Conservation (phyloP, 2,888 invertebrate genomes). For the Busseola fusca region DNA sequence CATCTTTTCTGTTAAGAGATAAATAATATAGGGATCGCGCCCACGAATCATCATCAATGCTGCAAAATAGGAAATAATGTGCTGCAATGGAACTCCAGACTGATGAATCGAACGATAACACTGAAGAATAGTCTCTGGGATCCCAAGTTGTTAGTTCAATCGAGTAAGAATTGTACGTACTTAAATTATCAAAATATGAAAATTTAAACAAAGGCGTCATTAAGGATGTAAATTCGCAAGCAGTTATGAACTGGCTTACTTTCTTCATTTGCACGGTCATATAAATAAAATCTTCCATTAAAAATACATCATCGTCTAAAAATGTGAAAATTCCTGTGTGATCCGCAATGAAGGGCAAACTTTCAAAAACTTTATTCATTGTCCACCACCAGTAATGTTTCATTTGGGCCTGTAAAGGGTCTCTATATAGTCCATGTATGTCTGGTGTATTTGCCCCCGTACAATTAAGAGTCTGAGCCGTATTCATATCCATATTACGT, state of each 20-base stretch:
- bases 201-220: slow-evolving; percentile 51
- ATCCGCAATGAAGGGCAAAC: slow-evolving; percentile 57
- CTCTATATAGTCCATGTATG: slow-evolving; percentile 69
- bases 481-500: slow-evolving; percentile 57
- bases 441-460: slow-evolving; percentile 69
- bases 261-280: slow-evolving; percentile 72
- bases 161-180: slow-evolving; percentile 58
- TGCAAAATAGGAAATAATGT: slow-evolving; percentile 75
- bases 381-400: slow-evolving; percentile 83
- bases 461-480: slow-evolving; percentile 66
- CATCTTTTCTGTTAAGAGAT: slow-evolving; percentile 70
- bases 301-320: slow-evolving; percentile 70
- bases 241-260: slow-evolving; percentile 62
- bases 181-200: slow-evolving; percentile 35
- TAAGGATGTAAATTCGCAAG: slow-evolving; percentile 73
- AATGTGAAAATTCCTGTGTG: slow-evolving; percentile 72
- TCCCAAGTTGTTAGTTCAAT: slow-evolving; percentile 70
- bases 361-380: slow-evolving; percentile 75
- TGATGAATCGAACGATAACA: slow-evolving; percentile 70
- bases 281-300: slow-evolving; percentile 75
- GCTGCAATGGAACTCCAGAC: slow-evolving; percentile 75
- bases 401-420: slow-evolving; percentile 65
- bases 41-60: slow-evolving; percentile 76
- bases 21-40: slow-evolving; percentile 71
- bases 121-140: slow-evolving; percentile 66